Conservation (phyloP, 1,140 invertebrate species). For the Drosophila ficusphila region DNA sequence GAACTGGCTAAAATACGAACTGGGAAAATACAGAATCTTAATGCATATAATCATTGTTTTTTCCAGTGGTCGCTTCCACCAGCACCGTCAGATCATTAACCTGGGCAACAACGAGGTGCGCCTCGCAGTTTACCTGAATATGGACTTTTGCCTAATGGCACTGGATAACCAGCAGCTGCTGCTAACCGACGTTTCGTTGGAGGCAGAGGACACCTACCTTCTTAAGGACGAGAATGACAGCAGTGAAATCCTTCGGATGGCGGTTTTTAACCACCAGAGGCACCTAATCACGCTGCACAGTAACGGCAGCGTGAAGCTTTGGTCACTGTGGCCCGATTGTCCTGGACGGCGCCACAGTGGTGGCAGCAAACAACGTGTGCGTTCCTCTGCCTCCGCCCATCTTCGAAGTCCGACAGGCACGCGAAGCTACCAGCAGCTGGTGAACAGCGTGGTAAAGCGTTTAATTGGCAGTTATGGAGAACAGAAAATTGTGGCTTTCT, state of each 20-base stretch:
- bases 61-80: conserved; percentile 69
- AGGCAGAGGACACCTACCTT: conserved; percentile 43
- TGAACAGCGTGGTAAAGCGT: conserved; percentile 44
- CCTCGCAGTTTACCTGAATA: conserved; percentile 52
- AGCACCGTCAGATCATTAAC: conserved; percentile 71
- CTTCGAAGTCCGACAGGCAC: conserved; percentile 7
- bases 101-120: conserved; percentile 48
- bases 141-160: conserved; percentile 63
- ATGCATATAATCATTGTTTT: too few species aligned
- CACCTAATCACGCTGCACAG: conserved; percentile 61
- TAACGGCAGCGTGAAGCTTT: conserved; percentile 66
- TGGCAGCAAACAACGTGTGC: conserved; percentile 15
- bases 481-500: conserved; percentile 49
- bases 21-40: too few species aligned
- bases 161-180: conserved; percentile 47
- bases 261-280: conserved; percentile 55
- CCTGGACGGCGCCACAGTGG: background rate
- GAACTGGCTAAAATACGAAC: too few species aligned
- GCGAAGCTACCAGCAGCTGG: conserved; percentile 33
- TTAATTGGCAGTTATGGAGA: conserved; percentile 6
- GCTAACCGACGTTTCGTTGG: conserved; percentile 65
- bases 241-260: conserved; percentile 37
- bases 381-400: background rate
- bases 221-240: conserved; percentile 41
- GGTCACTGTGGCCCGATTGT: conserved; percentile 33